Evolutionary conservation across 2,797 vertebrate species (phyloP), one percentile per base, ranked within the genome.

Genomic region (Pagetopsis macropterus): DNA sequence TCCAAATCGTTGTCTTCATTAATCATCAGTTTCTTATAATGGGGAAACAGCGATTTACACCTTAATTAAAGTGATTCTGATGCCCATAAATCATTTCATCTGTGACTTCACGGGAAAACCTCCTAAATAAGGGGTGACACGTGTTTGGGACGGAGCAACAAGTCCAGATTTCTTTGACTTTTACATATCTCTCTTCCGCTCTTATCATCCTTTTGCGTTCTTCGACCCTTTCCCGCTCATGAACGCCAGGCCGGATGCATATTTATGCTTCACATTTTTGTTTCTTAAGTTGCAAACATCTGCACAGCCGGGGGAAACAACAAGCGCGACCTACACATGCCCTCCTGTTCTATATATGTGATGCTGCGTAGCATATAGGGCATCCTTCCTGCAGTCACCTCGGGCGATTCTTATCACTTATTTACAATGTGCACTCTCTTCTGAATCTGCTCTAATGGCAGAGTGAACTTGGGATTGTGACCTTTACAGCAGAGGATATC

Each of bases 321-420:
- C 46, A 72, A 40, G 21, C n/a, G 2, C 83, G 89, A 88, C 89
- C 87, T 84, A 86, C 74, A 86, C 87, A 73, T 79, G 68, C 46
- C 64, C 65, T 43, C 4, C 11, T 59, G 73, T 83, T 68, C 83
- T 76, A 84, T 88, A 87, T 87, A 80, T 81, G 54, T 87, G 79
- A 91, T 88, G 84, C 76, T 56, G 66, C 49, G 8, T 61, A 72
- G 87, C 85, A 79, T 84, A 87, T 71, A 84, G 82, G 81, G 80
- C 76, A 82, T 76, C 80, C 27, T 67, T 70, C 72, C 56, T 59
- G 59, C 65, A 74, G 87, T 81, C 80, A 84, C 83, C 76, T 76
- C 82, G 71, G 81, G 79, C 84, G 81, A 71, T 82, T 85, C 74
- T 72, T 88, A 90, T 93, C 79, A 91, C 77, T 93, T 92, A 92